Evolutionary conservation across 1,140 invertebrate species (phyloP), one percentile per base, ranked within the genome.

Genomic region (Aphis gossypii): DNA sequence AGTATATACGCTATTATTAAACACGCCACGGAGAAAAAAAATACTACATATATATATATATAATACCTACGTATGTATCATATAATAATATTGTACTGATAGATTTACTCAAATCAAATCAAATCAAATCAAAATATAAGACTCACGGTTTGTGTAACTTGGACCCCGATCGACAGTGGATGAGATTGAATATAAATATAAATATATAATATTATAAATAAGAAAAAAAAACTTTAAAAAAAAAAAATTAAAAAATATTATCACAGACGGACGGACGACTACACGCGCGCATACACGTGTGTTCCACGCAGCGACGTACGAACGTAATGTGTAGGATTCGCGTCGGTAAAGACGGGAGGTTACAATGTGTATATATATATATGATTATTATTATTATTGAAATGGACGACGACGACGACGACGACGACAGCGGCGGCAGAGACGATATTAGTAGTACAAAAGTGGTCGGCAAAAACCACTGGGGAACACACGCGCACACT

Each of bases 351-450:
- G 60, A 76, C 60, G 60, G 14, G 60, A 60, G 30, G 60, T 76
- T 76, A n/a, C 60, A 18, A 20, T 76, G 6, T 76, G n/a, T 76
- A n/a, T 68, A 60, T 30, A 41, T 30, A 41, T 48, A 48, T 68
- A 68, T 68, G n/a, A 68, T 68, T 68, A 68, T 68, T 68, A 68
- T 76, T 35, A 76, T n/a, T 35, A 76, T 76, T 76, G 60, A 76
- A 76, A 76, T n/a, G 30, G 30, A 68, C 60, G 60, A 68, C 60
- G 60, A 18, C 30, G 60, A 76, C 30, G 30, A 68, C 60, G 60
- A 68, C 60, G 60, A 18, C 60, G n/a, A 76, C 30, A 68, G 30
- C 60, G 18, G 60, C 14, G 60, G 60, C 60, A n/a, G n/a, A 30
- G 30, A 35, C 60, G 60, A 76, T 76, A 76, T n/a, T 68, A 68